Base-by-base conservation (phyloP, 2,113 vertebrate species). In the Ciconia maguari region DNA sequence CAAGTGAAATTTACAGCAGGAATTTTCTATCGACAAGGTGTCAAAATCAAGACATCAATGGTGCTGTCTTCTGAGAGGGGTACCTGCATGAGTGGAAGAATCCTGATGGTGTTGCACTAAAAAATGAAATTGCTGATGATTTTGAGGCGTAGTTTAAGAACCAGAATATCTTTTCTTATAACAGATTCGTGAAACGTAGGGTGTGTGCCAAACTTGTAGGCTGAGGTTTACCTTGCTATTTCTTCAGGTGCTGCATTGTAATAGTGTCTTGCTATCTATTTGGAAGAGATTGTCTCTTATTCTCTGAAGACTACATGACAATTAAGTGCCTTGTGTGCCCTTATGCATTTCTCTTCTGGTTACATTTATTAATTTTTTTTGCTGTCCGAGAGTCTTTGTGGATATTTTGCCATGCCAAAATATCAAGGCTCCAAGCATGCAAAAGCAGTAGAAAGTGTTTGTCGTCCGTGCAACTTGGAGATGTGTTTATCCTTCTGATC, bases 381-480 rank as follows among this genome's bases (percentile, higher is more conserved):
- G 1, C 52, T 76, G 14, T 29, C 21, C 3, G 2, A 24, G 49
- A 65, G 19, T 41, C 19, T 85, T 49, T 60, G 52, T 2, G 6
- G 44, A 20, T 86, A 26, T 79, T 88, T 92, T 54, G 36, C 41
- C 62, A 41, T 52, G 30, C 66, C 71, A 79, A 76, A 92, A 58
- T 49, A 69, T 7, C 15, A 22, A 72, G 36, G 13, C 34, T 85
- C 1, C 36, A 44, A 58, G 34, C 2, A 6, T 18, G 46, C 17
- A 66, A 46, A 77, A 46, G 44, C 14, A 7, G 24, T 51, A 64
- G 24, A 32, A 76, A 83, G 32, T 29, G 21, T 21, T 94, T 2
- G 6, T 76, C 1, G 4, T 72, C 22, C 0, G 0, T 60, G n/a
- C 12, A 10, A 2, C 38, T 38, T 70, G 64, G 49, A 65, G 44